Base-by-base conservation (phyloP, 2,113 vertebrate species). In the Meriones unguiculatus region DNA sequence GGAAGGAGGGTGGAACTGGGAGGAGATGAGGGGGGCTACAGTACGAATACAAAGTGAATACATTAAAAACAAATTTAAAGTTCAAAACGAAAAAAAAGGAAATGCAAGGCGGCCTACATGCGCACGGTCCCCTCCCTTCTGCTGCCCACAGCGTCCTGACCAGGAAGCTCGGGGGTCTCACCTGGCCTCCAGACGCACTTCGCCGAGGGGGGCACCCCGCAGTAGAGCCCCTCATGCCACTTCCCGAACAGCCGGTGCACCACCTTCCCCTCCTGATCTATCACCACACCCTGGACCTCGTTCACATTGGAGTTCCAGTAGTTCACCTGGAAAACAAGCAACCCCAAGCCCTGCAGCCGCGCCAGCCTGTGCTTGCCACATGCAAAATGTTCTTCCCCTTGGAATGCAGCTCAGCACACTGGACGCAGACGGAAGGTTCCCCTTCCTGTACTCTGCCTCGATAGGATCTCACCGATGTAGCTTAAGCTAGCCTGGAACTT, bases 261-360 rank as follows among this genome's bases (percentile, higher is more conserved):
- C 87, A 99, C 99, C 97, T 99, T 99, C 64, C 99, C 99, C 97
- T 99, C 99, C 96, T 99, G 99, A 95, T 99, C 99, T 98, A 99
- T 99, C 96, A 99, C 99, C 89, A 99, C 99, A 13, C 99, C 99
- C 97, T 99, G 99, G 87, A 99, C 99, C 97, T 99, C 99, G 96
- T 99, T 99, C 75, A 99, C 99, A 87, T 99, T 99, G 22, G 99
- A 99, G 97, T 99, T 99, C 99, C 99, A 99, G 87, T 99, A 99
- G 98, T 99, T 99, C 81, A 99, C 99, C 99, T 99, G 95, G 72
- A 97, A 97, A 80, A 97, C 75, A 98, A 91, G 38, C 46, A 94
- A 30, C 30, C 10, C n/a, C 57, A 25, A 2, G 69, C 2, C 84
- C 57, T 41, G 82, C 14, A 67, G 88, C 54, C 59, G 73, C 32